Percentiles rank a stretch among this genome's conserved stretches.
Evolutionary conservation across 2,113 vertebrate genomes (phyloP).

Genomic region (Osmerus mordax): DNA sequence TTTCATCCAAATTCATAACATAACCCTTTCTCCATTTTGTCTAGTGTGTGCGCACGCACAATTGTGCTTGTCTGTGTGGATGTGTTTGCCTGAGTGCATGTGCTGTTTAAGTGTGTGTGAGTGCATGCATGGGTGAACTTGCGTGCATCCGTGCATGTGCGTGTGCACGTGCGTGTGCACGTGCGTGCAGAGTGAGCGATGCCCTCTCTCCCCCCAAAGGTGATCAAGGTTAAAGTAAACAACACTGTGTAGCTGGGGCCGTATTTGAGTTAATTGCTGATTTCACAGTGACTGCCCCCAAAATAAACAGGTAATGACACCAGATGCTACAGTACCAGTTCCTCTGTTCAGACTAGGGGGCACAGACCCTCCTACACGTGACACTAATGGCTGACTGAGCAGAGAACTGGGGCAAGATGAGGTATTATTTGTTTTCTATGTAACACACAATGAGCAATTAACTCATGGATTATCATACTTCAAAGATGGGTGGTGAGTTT

Average conservation of each 20-base stretch:
- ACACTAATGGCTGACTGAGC: background rate
- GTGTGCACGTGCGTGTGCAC: background rate
- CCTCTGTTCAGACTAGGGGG: background rate
- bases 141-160: background rate
- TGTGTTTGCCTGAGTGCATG: background rate
- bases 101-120: background rate
- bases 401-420: constrained; percentile 5
- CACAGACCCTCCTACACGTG: background rate
- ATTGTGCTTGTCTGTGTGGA: too few relatives aligned
- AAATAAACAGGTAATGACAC: constrained; percentile 24
- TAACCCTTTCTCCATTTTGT: too few relatives aligned
- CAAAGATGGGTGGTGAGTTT: background rate
- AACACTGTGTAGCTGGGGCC: constrained; percentile 1
- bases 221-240: constrained; percentile 14
- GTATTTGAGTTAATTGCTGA: constrained; percentile 24
- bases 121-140: background rate
- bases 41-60: too few relatives aligned
- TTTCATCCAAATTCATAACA: too few relatives aligned
- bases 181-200: background rate
- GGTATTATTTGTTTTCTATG: background rate
- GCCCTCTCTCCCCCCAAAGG: constrained; percentile 10
- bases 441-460: constrained; percentile 5
- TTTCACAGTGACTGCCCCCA: constrained; percentile 25
- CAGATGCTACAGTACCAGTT: background rate
- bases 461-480: constrained; percentile 12